Evolutionary conservation across 2,888 invertebrate species (phyloP), one percentile per base, ranked within the genome.

Genomic region (Mamestra brassicae): DNA sequence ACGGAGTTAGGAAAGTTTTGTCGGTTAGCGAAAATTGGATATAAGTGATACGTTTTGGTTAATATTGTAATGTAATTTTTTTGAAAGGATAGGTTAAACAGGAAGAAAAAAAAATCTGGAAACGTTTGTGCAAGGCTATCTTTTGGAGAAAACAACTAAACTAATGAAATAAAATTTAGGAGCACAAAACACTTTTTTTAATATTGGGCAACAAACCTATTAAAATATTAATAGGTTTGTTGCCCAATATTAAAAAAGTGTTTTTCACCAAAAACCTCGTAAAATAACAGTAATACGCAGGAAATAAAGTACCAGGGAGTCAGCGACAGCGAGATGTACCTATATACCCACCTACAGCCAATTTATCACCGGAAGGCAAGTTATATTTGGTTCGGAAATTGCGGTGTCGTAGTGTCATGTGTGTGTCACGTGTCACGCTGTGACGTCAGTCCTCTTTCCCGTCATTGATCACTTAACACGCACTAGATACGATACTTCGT

Each of bases 381-480:
- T 85, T 86, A 87, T 85, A 87, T 86, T 87, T 87, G 85, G 85
- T 87, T 86, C 85, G 86, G 87, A 87, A 80, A 87, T 88, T 85
- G 84, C 82, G 84, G 81, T 74, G 77, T 71, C 82, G 83, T 81
- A 81, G 85, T 81, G 77, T 81, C 86, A 80, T 77, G 66, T 84
- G 86, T 75, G 85, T 80, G 77, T 84, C 87, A 78, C 85, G 78
- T 84, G 86, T 81, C 80, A 78, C 77, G 65, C 58, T 60, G n/a
- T 85, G 87, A 84, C 86, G 76, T 84, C 85, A 82, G 69, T 61
- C 38, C 65, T 75, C 83, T 78, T 83, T 85, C 81, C 86, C 75
- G 84, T 67, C 87, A 82, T 87, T 84, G 88, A 88, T 88, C 87
- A 85, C 84, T 80, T 86, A 85, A 80, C 85, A 79, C 80, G 80